These are phyloP conservation scores for Samia ricini DNA, from an alignment of 1,140 invertebrate species.

Conservation along the genomic window DNA sequence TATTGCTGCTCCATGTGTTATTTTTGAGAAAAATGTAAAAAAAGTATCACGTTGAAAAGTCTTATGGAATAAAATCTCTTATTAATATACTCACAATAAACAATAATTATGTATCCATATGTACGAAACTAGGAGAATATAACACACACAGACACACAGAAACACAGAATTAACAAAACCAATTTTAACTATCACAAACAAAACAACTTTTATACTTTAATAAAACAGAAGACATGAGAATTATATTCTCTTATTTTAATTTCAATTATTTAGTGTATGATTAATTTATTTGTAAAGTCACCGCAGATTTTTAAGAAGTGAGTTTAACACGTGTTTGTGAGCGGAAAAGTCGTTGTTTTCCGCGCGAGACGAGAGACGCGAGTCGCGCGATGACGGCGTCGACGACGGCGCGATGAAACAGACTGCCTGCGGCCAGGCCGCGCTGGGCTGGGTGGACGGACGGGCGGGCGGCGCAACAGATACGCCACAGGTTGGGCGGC, in stretches of 20 bases:
- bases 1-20: background rate
- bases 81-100: background rate
- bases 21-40: background rate
- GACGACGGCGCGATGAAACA: conserved; percentile 41
- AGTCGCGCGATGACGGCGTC: conserved; percentile 12
- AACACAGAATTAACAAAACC: background rate
- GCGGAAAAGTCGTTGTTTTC: conserved; percentile 23
- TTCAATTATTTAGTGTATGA: background rate
- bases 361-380: conserved; percentile 4
- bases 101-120: background rate
- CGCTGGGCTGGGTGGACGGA: conserved; percentile 26
- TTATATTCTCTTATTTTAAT: background rate
- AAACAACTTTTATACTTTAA: background rate
- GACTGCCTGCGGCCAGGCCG: conserved; percentile 48
- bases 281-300: background rate
- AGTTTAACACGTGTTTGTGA: conserved; percentile 34
- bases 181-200: conserved; percentile 1
- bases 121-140: background rate
- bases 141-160: no score
- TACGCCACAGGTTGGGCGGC: conserved; percentile 69
- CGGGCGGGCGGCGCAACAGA: conserved; percentile 64
- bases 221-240: background rate
- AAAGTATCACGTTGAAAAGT: background rate
- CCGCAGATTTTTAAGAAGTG: background rate
- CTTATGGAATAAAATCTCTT: background rate